Base-by-base conservation (phyloP, 2,797 vertebrate genomes). In the Nasua narica region DNA sequence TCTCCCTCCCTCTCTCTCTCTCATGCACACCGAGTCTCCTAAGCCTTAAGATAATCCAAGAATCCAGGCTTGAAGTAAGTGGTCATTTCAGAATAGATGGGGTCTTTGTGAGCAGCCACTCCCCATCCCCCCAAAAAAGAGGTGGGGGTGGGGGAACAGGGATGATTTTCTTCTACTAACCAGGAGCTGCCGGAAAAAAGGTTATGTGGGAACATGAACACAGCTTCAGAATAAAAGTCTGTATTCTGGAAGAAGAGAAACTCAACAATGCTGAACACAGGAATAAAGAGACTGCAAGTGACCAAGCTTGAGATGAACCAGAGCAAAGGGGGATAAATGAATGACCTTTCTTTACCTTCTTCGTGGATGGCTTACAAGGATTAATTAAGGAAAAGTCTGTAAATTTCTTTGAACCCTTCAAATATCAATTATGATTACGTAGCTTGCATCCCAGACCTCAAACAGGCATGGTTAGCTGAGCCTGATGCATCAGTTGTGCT, bases 361-460 rank as follows among this genome's bases (percentile, higher is more conserved):
- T 93, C 85, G 56, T 87, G 94, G 90, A 83, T 92, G 95, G 62
- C 70, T 93, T 95, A 62, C 43, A 40, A 50, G 69, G 83, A 85
- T 87, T 88, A 88, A 95, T 96, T 94, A 95, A 87, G 88, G 89
- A 35, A 96, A 96, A 95, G 92, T 95, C 90, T n/a, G 60, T 92
- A 88, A 46, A 88, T 96, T 94, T 92, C 72, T 60, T 77, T 50
- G 65, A 95, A 77, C 67, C 76, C 77, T 95, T 93, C 82, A 35
- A 92, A 76, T 95, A 96, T 95, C 82, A 97, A 83, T 96, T 72
- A 87, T 46, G 70, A 50, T 35, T 25, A 29, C 18, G 16, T 54
- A 48, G 58, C 72, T 85, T 92, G 81, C 56, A 5, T 85, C 91
- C 90, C 88, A 32, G 76, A 35, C 13, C 84, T 67, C 91, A 60